Percentiles rank a stretch among this genome's conserved stretches.
These are phyloP conservation scores for Mycogona germanica DNA, from an alignment of 2,888 invertebrate genomes.

Conservation along the genomic window DNA sequence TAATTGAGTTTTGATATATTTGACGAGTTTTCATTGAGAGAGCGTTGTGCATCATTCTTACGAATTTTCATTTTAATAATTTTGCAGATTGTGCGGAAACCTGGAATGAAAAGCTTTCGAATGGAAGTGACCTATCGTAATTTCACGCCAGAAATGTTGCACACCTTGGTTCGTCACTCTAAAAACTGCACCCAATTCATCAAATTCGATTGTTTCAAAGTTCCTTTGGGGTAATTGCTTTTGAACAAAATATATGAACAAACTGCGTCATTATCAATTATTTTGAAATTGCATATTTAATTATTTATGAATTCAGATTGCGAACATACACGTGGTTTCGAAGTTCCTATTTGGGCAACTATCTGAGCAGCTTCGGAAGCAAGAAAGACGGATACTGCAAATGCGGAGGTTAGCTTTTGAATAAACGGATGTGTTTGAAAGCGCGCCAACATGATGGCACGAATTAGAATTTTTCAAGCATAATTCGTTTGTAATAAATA, in stretches of 20 bases:
- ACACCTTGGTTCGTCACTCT: slow-evolving; percentile 78
- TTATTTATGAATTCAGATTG: slow-evolving; percentile 20
- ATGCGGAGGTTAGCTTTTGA: slow-evolving; percentile 17
- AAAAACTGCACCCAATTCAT: slow-evolving; percentile 79
- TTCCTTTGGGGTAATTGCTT: slow-evolving; percentile 51
- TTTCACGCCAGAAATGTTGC: slow-evolving; percentile 80
- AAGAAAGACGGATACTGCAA: slow-evolving; percentile 19
- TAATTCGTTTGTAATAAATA: not conserved
- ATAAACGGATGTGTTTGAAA: not conserved
- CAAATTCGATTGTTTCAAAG: slow-evolving; percentile 80
- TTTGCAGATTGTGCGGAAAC: slow-evolving; percentile 60
- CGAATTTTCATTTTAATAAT: not conserved
- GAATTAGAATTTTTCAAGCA: not conserved
- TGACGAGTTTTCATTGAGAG: not conserved
- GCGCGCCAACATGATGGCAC: no score
- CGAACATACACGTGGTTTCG: slow-evolving; percentile 25
- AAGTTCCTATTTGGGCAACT: slow-evolving; percentile 22
- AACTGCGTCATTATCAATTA: no score
- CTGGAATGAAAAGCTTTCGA: slow-evolving; percentile 64
- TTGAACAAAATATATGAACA: no score
- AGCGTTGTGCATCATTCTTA: not conserved
- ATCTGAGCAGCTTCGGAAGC: slow-evolving; percentile 45
- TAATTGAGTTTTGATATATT: not conserved
- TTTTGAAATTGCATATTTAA: no score
- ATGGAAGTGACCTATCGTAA: slow-evolving; percentile 77